phyloP scores from a whole-genome alignment of 2,797 vertebrate genomes.

The Muscicapa comitata region DNA sequence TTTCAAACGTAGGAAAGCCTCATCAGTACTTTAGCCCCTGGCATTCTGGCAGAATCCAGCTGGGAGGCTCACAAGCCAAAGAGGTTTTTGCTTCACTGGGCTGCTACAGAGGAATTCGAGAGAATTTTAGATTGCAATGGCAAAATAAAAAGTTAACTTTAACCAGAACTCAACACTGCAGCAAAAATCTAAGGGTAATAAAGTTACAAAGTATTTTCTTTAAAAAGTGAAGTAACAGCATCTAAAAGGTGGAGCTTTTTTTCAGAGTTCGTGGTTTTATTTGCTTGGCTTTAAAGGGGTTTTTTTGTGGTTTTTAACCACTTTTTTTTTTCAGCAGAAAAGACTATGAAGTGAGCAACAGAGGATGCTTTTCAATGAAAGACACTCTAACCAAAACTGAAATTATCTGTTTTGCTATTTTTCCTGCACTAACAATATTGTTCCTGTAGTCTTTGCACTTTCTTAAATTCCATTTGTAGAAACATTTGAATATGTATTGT shows the following conservation, averaged over 20 bases:
- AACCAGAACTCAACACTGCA: background rate
- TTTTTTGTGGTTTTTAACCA: background rate
- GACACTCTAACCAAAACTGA: background rate
- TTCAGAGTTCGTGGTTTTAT: background rate
- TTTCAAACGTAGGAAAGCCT: background rate
- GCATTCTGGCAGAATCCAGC: background rate
- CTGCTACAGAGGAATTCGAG: background rate
- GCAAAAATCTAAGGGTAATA: background rate
- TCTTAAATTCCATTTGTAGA: background rate
- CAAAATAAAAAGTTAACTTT: background rate
- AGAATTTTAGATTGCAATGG: background rate
- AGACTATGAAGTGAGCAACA: background rate
- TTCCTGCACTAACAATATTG: background rate
- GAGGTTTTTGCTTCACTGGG: background rate
- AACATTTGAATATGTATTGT: background rate
- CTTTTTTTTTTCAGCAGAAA: background rate
- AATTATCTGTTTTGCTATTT: background rate
- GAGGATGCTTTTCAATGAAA: background rate
- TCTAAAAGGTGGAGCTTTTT: background rate
- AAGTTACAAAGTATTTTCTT: background rate
- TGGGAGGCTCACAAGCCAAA: background rate
- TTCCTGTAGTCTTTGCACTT: background rate
- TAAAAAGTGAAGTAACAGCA: background rate
- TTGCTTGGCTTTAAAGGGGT: background rate
- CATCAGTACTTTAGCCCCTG: background rate